Base-by-base conservation (phyloP, 2,888 invertebrate genomes). In the Lymantria dispar region DNA sequence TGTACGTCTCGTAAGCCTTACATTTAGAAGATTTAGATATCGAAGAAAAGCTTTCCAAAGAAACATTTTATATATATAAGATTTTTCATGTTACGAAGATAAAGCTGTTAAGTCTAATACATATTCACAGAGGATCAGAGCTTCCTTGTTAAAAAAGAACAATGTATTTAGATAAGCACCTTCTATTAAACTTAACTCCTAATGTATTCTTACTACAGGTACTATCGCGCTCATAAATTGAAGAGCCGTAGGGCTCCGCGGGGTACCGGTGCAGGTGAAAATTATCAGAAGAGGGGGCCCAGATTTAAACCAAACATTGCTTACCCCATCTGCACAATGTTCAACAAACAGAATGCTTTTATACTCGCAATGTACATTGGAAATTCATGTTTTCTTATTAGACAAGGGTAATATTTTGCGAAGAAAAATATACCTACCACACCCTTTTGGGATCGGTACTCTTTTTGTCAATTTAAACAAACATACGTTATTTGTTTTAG, bases 141-240 rank as follows among this genome's bases (percentile, higher is more conserved):
- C 22, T 42, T 42, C 29, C n/a, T 42, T 42, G 10, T 29, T 30
- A 12, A 48, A 47, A 51, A 42, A 44, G 10, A 15, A 14, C 45
- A 48, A 41, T 15, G 38, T 40, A 14, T 40, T 48, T 43, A 52
- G 51, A 55, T 48, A 55, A 50, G 68, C 56, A 68, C 47, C 65
- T 71, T 83, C 79, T 64, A 78, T 76, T 56, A 50, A 64, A 65
- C 50, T 57, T 58, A 56, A 65, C 62, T 60, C 58, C 53, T 60
- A 55, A 62, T 67, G 74, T 83, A 82, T 86, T 87, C 88, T 84
- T 83, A 75, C 76, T 72, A 77, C 78, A 75, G 74, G 82, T 83
- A 87, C 76, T 87, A 89, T 88, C 89, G 81, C 63, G 72, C 73
- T 74, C 82, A 87, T 89, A 88, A 89, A 89, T 90, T 83, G 74